These are phyloP conservation scores for Dunckerocampus dactyliophorus DNA, from an alignment of 2,113 vertebrate species.

Conservation along the genomic window DNA sequence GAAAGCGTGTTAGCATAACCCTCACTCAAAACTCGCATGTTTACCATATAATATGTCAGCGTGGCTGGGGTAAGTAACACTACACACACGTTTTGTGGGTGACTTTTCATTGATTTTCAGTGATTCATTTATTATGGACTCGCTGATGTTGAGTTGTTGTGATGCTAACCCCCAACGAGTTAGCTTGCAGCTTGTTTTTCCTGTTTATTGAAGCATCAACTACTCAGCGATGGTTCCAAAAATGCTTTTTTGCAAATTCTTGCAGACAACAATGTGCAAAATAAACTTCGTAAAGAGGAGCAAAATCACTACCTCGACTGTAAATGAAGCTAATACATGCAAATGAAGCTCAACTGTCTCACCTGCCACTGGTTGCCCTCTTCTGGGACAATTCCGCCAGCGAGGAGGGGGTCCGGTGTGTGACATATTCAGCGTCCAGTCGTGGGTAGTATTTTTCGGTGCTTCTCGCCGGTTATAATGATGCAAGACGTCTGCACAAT, in stretches of 20 bases:
- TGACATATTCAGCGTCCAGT: slow-evolving; percentile 67
- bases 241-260: not conserved
- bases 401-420: slow-evolving; percentile 89
- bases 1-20: too few species aligned
- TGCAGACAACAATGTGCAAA: not conserved
- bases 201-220: too few species aligned
- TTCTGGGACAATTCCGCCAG: slow-evolving; percentile 91
- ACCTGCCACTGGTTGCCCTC: slow-evolving; percentile 94
- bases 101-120: too few species aligned
- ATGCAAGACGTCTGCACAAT: not conserved
- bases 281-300: not conserved
- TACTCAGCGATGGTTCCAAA: too few species aligned
- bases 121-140: too few species aligned
- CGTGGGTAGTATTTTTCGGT: not conserved
- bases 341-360: slow-evolving; percentile 28
- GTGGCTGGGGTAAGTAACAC: not conserved
- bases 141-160: not conserved
- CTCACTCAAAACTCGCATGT: not conserved
- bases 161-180: not conserved
- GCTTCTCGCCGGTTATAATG: not conserved
- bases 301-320: not conserved
- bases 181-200: not conserved
- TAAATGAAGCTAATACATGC: not conserved
- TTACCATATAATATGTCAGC: not conserved
- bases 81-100: not conserved